Evolutionary conservation across 53 echinoderm and acorn worm genomes (phyloP), one percentile per base, ranked within the genome.

Genomic region (Arbacia lixula): DNA sequence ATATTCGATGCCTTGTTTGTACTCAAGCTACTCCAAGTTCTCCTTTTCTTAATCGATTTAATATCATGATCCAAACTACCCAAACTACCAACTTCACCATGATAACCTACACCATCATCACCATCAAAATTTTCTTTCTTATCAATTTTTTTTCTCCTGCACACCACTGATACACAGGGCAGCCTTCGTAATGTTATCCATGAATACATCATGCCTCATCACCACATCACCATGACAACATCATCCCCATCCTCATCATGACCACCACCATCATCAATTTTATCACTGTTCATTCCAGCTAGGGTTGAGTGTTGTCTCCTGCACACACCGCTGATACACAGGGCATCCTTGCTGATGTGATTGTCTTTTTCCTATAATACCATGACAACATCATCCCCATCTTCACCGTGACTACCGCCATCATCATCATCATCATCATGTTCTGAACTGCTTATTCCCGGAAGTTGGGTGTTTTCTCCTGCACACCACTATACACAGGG

Each of bases 141-240:
- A 58, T 78, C 60, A 78, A 58, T 60, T 60, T 78, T 60, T 78
- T 40, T 60, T 78, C 43, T 78, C 79, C 30, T 78, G 14, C 40
- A 78, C 60, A 25, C 39, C 30, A 4, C 60, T 60, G 41, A 57
- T 1, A 30, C 16, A 36, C 36, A 78, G 25, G 60, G 79, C 22
- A 38, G 57, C 79, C 17, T 60, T 36, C 60, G 60, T 78, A 12
- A 38, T 22, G 31, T 78, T 58, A 16, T 78, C 79, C 10, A 78
- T 36, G 25, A 78, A 40, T 24, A 60, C 36, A 43, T 78, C 79
- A 8, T 78, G 79, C 34, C 54, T 54, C 16, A 49, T 1, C 33
- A n/a, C n/a, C n/a, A n/a, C n/a, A n/a, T n/a, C n/a, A n/a, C n/a
- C n/a, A n/a, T n/a, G n/a, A n/a, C n/a, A n/a, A n/a, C n/a, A n/a